Evolutionary conservation across 2,113 vertebrate species (phyloP).

Genomic region (Sander lucioperca): DNA sequence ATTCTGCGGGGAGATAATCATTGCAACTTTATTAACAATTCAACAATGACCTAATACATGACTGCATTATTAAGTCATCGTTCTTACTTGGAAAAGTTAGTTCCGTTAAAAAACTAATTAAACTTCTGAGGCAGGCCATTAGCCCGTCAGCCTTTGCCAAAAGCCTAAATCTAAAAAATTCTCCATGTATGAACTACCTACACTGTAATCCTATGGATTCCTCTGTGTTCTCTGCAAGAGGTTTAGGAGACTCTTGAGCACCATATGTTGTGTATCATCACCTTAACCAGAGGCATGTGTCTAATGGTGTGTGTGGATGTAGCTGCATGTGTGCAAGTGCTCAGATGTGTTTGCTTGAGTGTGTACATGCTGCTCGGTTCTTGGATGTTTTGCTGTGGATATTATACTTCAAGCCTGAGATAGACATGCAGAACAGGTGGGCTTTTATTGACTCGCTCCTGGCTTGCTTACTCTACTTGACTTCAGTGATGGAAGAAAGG

Average conservation of each 20-base stretch:
- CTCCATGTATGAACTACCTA: conserved; percentile 29
- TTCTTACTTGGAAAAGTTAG: conserved; percentile 51
- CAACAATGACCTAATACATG: conserved; percentile 47
- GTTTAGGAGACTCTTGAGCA: conserved; percentile 42
- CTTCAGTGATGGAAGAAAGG: conserved; percentile 25
- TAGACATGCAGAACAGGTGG: conserved; percentile 72
- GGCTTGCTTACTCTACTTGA: conserved; percentile 49
- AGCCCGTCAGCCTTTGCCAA: conserved; percentile 47
- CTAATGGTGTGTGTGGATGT: conserved; percentile 36
- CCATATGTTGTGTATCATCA: conserved; percentile 76
- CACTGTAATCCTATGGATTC: conserved; percentile 41
- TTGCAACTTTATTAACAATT: conserved; percentile 59
- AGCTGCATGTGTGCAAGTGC: conserved; percentile 22
- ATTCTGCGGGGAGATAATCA: conserved; percentile 46
- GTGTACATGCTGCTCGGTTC: conserved; percentile 31
- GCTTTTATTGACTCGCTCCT: conserved; percentile 61
- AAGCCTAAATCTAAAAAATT: conserved; percentile 45
- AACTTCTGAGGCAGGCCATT: conserved; percentile 50
- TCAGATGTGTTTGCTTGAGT: conserved; percentile 45
- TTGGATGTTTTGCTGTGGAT: conserved; percentile 48
- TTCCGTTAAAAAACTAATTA: conserved; percentile 58
- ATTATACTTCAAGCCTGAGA: conserved; percentile 43
- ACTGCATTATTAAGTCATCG: conserved; percentile 44
- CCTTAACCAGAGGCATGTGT: conserved; percentile 75
- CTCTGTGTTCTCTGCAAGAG: conserved; percentile 35